A percentile compares a stretch with the other conserved stretches of the same genome.
These are phyloP conservation scores for Norana najaformis DNA, from an alignment of 2,888 invertebrate genomes.

Conservation along the genomic window DNA sequence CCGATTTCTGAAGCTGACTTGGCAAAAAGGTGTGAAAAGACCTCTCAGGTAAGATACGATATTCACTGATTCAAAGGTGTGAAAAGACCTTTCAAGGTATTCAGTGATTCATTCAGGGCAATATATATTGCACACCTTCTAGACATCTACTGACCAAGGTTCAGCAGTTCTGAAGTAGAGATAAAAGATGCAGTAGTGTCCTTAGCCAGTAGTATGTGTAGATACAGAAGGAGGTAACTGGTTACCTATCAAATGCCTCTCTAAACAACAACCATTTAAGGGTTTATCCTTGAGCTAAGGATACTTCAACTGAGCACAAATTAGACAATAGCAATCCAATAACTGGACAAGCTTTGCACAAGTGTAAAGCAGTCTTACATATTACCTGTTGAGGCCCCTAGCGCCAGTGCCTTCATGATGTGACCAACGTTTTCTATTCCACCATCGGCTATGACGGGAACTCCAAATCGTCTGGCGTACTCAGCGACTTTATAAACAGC, in stretches of 20 bases:
- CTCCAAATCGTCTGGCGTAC: constrained; percentile 82
- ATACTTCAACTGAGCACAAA: not conserved
- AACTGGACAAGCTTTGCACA: too few species aligned
- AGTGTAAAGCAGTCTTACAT: not conserved
- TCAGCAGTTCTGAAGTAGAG: not conserved
- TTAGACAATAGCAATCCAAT: not conserved
- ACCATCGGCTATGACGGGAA: constrained; percentile 98
- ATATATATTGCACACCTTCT: too few species aligned
- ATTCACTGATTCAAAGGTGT: too few species aligned
- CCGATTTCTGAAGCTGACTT: too few species aligned
- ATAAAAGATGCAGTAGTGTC: not conserved
- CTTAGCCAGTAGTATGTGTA: not conserved
- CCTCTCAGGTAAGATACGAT: too few species aligned
- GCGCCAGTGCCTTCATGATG: constrained; percentile 87
- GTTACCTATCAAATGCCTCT: not conserved
- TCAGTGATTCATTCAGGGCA: too few species aligned
- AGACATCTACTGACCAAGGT: too few species aligned
- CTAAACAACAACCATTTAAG: too few species aligned
- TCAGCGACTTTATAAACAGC: constrained; percentile 94
- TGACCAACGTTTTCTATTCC: constrained; percentile 96
- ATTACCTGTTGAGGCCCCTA: constrained; percentile 83
- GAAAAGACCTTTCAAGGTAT: too few species aligned
- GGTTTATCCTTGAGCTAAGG: not conserved
- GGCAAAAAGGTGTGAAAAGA: too few species aligned
- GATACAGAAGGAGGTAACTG: not conserved